A percentile compares a stretch with the other conserved stretches of the same genome.
Conservation (phyloP, 2,888 invertebrate species). For the Elmis aenea region DNA sequence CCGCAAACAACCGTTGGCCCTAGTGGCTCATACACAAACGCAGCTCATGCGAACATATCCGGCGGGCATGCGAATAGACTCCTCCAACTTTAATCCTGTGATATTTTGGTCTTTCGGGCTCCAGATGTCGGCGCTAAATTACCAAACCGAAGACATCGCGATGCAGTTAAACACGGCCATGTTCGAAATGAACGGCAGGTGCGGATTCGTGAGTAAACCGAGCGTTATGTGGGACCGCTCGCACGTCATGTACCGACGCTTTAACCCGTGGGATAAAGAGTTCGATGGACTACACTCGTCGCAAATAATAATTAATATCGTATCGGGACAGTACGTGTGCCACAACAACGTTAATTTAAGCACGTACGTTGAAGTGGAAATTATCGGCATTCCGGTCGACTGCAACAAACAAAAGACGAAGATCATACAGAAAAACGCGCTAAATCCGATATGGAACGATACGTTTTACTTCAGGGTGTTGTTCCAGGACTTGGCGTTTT, state of each 20-base stretch:
- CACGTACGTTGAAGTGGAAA: conserved; percentile 84
- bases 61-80: conserved; percentile 91
- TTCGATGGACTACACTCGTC: conserved; percentile 85
- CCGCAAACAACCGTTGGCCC: conserved; percentile 75
- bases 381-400: conserved; percentile 85
- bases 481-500: conserved; percentile 85
- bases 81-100: conserved; percentile 93
- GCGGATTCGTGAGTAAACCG: conserved; percentile 87
- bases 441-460: conserved; percentile 93
- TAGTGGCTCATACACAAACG: conserved; percentile 82
- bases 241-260: conserved; percentile 73
- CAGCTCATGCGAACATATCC: conserved; percentile 91
- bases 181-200: conserved; percentile 86
- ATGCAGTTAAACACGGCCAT: conserved; percentile 88
- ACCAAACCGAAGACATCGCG: conserved; percentile 76
- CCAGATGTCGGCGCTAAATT: conserved; percentile 78
- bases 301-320: conserved; percentile 70
- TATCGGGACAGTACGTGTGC: conserved; percentile 90
- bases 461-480: conserved; percentile 73
- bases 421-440: conserved; percentile 74
- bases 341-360: conserved; percentile 72
- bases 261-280: conserved; percentile 91
- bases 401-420: conserved; percentile 85
- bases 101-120: conserved; percentile 93
- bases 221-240: conserved; percentile 82